Evolutionary conservation across 1,140 invertebrate genomes (phyloP).

Genomic region (Polypedilum pembai): DNA sequence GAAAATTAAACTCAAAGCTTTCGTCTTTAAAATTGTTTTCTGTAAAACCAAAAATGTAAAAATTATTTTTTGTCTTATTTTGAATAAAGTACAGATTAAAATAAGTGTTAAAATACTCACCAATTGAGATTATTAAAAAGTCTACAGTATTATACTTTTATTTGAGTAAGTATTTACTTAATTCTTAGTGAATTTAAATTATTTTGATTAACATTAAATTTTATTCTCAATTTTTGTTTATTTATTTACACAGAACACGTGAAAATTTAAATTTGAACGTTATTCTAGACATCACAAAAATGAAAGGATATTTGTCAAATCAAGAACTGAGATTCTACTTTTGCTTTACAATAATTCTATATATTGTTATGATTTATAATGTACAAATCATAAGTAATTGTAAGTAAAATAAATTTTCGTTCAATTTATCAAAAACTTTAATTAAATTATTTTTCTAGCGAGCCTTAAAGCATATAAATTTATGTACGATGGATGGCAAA

Average conservation of each 20-base stretch:
- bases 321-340: conserved; percentile 20
- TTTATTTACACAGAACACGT: not conserved
- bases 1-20: not conserved
- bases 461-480: not conserved
- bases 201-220: not conserved
- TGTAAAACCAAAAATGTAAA: not conserved
- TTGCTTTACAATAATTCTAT: not conserved
- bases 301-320: conserved; percentile 22
- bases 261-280: not conserved
- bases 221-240: not conserved
- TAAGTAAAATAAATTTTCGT: not conserved
- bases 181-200: not conserved
- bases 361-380: conserved; percentile 15
- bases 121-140: not conserved
- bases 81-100: not conserved
- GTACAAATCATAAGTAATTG: conserved; percentile 14
- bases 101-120: not conserved
- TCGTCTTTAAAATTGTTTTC: not conserved
- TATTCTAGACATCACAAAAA: not conserved
- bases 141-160: not conserved
- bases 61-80: not conserved
- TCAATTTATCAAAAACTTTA: conserved; percentile 15
- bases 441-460: conserved; percentile 33
- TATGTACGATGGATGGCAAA: conserved; percentile 42
- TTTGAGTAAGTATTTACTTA: not conserved